Conservation (phyloP, 2,113 vertebrate genomes). For the Piaya cayana region DNA sequence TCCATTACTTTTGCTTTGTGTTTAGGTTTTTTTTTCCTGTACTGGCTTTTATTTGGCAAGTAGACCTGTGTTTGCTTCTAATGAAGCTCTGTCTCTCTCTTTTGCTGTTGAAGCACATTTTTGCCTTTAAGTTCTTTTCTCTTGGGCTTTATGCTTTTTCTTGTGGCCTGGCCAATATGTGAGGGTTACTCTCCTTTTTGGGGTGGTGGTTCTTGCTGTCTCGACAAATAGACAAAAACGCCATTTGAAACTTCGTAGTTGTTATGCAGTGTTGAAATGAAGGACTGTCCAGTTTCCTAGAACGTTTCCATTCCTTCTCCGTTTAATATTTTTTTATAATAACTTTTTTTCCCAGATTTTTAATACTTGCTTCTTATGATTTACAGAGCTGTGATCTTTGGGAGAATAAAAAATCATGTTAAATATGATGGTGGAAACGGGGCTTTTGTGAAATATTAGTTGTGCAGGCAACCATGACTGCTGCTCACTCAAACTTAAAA, state of each 20-base stretch:
- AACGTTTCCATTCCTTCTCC: not conserved
- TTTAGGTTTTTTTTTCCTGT: not conserved
- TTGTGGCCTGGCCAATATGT: not conserved
- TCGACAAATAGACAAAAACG: not conserved
- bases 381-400: not conserved
- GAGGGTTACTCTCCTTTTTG: not conserved
- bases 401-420: too few relatives aligned
- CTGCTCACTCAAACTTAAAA: not conserved
- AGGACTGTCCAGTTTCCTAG: not conserved
- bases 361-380: not conserved
- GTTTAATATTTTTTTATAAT: not conserved
- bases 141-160: not conserved
- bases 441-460: not conserved
- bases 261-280: not conserved
- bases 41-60: conserved; percentile 32
- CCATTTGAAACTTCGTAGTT: not conserved
- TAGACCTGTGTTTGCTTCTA: not conserved
- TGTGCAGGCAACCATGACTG: not conserved
- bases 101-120: conserved; percentile 29
- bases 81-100: not conserved
- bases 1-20: not conserved
- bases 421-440: not conserved
- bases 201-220: not conserved
- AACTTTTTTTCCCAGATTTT: not conserved
- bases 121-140: not conserved